A percentile compares a stretch with the other conserved stretches of the same genome.
phyloP scores from a whole-genome alignment of 1,140 invertebrate genomes.

The Dufourea novaeangliae region DNA sequence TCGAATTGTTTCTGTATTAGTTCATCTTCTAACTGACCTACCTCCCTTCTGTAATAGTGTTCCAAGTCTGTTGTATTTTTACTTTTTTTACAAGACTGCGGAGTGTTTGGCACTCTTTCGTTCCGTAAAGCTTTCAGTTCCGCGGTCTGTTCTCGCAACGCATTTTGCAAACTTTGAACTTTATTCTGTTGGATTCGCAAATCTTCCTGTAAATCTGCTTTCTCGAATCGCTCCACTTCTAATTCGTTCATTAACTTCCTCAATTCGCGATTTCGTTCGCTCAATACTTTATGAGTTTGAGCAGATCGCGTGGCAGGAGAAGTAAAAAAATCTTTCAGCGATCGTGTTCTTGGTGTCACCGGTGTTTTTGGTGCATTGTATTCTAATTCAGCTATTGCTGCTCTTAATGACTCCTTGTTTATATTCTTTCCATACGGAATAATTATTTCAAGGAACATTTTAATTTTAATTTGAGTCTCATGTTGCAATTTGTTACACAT shows the following conservation, averaged over 20 bases:
- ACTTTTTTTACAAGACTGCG: conserved; percentile 66
- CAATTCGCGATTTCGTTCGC: conserved; percentile 71
- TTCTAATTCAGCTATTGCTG: conserved; percentile 61
- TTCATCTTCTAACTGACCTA: conserved; percentile 69
- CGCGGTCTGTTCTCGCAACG: conserved; percentile 63
- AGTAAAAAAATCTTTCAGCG: conserved; percentile 72
- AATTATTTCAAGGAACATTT: conserved; percentile 75
- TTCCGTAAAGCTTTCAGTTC: conserved; percentile 69
- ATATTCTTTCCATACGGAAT: conserved; percentile 72
- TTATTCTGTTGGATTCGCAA: conserved; percentile 71
- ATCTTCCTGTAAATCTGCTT: conserved; percentile 75
- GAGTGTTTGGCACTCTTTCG: conserved; percentile 59
- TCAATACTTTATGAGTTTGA: conserved; percentile 70
- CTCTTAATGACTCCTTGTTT: conserved; percentile 67
- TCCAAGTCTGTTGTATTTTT: conserved; percentile 46
- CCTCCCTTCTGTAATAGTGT: conserved; percentile 70
- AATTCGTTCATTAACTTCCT: conserved; percentile 69
- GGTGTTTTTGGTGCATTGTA: conserved; percentile 45
- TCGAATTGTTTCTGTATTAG: conserved; percentile 68
- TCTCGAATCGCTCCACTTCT: conserved; percentile 75
- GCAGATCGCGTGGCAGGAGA: conserved; percentile 72
- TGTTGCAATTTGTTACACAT: conserved; percentile 73
- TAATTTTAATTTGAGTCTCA: conserved; percentile 76
- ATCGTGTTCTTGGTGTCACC: conserved; percentile 58
- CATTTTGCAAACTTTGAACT: conserved; percentile 70